Conservation (phyloP, 2,797 vertebrate species). For the Chaetophractus vellerosus region DNA sequence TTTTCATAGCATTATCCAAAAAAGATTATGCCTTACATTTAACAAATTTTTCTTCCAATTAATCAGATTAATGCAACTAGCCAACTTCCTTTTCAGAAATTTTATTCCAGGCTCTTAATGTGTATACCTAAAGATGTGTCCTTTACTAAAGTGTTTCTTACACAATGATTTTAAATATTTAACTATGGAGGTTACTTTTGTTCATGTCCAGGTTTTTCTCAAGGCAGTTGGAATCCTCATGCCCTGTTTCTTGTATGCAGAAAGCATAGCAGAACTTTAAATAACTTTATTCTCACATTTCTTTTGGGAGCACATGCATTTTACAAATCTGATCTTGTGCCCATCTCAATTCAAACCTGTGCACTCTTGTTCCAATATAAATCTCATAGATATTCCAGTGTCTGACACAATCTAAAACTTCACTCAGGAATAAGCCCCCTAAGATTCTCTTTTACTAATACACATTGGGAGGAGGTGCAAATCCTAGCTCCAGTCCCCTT, state of each 20-base stretch:
- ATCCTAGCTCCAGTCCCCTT: not conserved
- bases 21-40: conserved; percentile 52
- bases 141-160: conserved; percentile 13
- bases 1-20: conserved; percentile 60
- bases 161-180: conserved; percentile 44
- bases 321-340: not conserved
- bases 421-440: not conserved
- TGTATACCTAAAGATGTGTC: not conserved
- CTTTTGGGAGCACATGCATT: not conserved
- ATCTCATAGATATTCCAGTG: not conserved
- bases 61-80: conserved; percentile 19
- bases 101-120: conserved; percentile 15
- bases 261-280: not conserved
- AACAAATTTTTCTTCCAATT: conserved; percentile 53
- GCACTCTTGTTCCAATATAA: not conserved
- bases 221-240: not conserved
- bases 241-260: not conserved
- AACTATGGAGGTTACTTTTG: not conserved
- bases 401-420: not conserved
- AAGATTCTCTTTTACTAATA: not conserved
- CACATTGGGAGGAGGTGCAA: not conserved
- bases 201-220: conserved; percentile 1
- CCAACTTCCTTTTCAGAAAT: conserved; percentile 8
- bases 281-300: not conserved
- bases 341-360: not conserved